phyloP scores from a whole-genome alignment of 2,888 invertebrate genomes.

The Pterobdella sp. region DNA sequence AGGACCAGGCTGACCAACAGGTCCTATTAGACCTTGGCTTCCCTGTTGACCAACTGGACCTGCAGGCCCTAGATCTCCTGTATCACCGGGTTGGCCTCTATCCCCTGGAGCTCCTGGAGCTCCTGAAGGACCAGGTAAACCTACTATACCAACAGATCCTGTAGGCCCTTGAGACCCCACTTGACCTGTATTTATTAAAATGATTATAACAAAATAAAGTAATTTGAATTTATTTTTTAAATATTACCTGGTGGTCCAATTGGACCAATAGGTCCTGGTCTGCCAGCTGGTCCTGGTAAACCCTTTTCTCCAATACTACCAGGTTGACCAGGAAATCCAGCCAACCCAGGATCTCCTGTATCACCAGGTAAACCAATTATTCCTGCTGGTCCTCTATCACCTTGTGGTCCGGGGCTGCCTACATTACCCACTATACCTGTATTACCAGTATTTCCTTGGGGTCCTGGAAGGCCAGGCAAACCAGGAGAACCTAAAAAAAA shows the following conservation, averaged over 20 bases:
- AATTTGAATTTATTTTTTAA: background rate
- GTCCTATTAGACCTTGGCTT: slow-evolving; percentile 25
- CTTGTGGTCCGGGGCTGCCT: slow-evolving; percentile 26
- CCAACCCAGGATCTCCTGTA: slow-evolving; percentile 51
- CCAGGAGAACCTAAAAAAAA: slow-evolving; percentile 11
- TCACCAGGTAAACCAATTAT: slow-evolving; percentile 16
- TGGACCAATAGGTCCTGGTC: slow-evolving; percentile 35
- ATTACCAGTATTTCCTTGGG: slow-evolving; percentile 22
- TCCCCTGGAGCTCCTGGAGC: slow-evolving; percentile 17
- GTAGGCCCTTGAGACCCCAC: slow-evolving; percentile 8
- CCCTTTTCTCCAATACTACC: slow-evolving; percentile 30
- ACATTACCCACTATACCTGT: slow-evolving; percentile 23
- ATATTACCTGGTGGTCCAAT: slow-evolving; percentile 29
- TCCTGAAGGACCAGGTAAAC: slow-evolving; percentile 22
- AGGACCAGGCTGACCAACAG: slow-evolving; percentile 29
- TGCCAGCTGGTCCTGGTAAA: slow-evolving; percentile 28
- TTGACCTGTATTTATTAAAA: slow-evolving; percentile 12
- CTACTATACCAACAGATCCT: slow-evolving; percentile 20
- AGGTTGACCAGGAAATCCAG: slow-evolving; percentile 52
- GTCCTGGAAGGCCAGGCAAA: slow-evolving; percentile 11
- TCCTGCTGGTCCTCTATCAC: slow-evolving; percentile 24
- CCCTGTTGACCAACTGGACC: slow-evolving; percentile 16
- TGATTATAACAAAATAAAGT: background rate
- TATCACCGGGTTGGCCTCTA: background rate
- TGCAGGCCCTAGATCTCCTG: slow-evolving; percentile 15